A percentile compares a stretch with the other conserved stretches of the same genome.
Conservation (phyloP, 2,797 vertebrate species). For the Aeoliscus strigatus region DNA sequence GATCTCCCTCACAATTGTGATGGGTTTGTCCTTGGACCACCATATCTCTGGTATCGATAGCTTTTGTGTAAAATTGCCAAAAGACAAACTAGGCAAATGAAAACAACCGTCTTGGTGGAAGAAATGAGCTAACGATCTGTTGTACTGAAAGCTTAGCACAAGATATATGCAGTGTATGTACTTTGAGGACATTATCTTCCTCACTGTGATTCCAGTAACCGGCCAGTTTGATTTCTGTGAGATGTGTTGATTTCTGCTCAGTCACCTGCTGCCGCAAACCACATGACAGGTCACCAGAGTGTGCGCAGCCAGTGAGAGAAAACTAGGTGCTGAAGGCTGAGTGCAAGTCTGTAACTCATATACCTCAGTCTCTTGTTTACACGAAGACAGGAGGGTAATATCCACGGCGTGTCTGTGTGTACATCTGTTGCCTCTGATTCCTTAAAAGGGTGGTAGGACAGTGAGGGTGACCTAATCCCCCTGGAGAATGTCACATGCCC, state of each 20-base stretch:
- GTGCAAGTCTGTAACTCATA: slow-evolving; percentile 25
- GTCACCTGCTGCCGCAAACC: background rate
- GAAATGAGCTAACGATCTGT: no score
- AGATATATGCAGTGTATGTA: no score
- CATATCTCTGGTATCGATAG: no score
- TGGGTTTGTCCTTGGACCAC: no score
- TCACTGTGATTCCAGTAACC: no score
- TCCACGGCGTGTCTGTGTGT: slow-evolving; percentile 18
- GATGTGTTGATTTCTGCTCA: slow-evolving; percentile 3
- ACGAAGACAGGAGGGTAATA: slow-evolving; percentile 32
- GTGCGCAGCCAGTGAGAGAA: background rate
- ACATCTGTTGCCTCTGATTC: slow-evolving; percentile 43
- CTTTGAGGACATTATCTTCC: no score
- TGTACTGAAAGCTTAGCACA: no score
- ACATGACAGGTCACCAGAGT: slow-evolving; percentile 5
- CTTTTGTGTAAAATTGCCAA: no score
- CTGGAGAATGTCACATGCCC: slow-evolving; percentile 68
- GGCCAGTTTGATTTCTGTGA: slow-evolving; percentile 7
- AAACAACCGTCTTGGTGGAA: no score
- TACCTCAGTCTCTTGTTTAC: slow-evolving; percentile 55
- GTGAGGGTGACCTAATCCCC: slow-evolving; percentile 67
- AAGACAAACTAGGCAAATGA: no score
- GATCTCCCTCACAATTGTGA: no score
- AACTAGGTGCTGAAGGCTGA: slow-evolving; percentile 20
- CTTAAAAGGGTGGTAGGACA: slow-evolving; percentile 68